These are phyloP conservation scores for Caenorhabditis sp. DNA, from an alignment of 2,888 invertebrate genomes.

Conservation along the genomic window DNA sequence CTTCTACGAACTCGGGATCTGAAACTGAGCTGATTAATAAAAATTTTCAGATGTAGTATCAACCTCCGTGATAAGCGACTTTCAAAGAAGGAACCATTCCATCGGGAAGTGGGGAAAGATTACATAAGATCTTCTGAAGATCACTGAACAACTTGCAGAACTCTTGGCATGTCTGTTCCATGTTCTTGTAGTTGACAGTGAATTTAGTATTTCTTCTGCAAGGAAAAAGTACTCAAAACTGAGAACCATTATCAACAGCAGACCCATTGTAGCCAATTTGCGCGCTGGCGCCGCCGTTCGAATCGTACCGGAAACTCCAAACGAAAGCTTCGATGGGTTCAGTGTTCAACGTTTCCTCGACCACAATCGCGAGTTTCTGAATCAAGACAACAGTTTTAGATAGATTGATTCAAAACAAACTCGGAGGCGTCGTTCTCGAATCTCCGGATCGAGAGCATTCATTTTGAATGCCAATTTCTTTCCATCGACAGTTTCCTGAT, in stretches of 20 bases:
- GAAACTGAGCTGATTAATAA: not conserved
- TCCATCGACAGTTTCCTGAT: not conserved
- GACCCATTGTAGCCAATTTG: conserved; percentile 25
- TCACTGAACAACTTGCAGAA: conserved; percentile 36
- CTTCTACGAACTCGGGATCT: conserved; percentile 12
- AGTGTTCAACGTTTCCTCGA: conserved; percentile 8
- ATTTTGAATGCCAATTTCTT: conserved; percentile 7
- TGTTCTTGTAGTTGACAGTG: conserved; percentile 23
- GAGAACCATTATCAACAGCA: too few species aligned
- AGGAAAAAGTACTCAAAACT: too few species aligned
- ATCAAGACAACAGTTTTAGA: not conserved
- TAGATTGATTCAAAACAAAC: conserved; percentile 1
- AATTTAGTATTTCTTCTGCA: not conserved
- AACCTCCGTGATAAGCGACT: conserved; percentile 37
- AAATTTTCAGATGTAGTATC: not conserved
- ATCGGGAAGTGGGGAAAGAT: conserved; percentile 11
- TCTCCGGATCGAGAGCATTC: not conserved
- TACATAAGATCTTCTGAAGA: conserved; percentile 2
- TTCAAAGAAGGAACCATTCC: conserved; percentile 29
- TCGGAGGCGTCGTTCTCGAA: not conserved
- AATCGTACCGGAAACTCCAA: conserved; percentile 31
- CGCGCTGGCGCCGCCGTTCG: not conserved
- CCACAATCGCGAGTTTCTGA: conserved; percentile 47
- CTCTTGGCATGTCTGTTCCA: conserved; percentile 17
- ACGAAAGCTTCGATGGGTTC: conserved; percentile 27